Conservation (phyloP, 2,888 invertebrate species). For the Cyclophora albipunctata region DNA sequence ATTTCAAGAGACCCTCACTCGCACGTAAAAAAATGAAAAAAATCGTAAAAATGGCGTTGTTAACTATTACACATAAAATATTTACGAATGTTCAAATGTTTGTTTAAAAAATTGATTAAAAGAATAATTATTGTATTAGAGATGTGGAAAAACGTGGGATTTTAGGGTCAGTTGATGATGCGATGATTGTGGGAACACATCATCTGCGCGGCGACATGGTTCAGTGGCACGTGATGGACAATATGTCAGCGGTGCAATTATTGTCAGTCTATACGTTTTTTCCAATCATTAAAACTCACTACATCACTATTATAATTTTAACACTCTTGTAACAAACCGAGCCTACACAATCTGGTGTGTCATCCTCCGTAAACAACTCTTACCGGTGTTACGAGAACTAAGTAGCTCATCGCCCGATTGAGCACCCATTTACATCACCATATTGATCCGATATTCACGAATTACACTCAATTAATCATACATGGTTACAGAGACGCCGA, state of each 20-base stretch:
- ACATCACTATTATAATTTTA: no score
- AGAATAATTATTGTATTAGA: no score
- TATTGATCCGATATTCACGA: conserved; percentile 54
- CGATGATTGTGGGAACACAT: conserved; percentile 60
- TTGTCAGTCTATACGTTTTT: no score
- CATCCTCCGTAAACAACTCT: conserved; percentile 15
- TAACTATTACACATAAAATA: no score
- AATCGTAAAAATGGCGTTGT: no score
- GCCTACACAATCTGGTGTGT: conserved; percentile 14
- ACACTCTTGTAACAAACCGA: neutral
- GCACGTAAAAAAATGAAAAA: no score
- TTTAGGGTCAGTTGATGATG: conserved; percentile 26
- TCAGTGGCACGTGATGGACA: conserved; percentile 41
- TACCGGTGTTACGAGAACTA: conserved; percentile 32
- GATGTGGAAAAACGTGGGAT: conserved; percentile 42
- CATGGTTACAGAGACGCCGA: conserved; percentile 49
- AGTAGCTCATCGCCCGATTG: conserved; percentile 42
- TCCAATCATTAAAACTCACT: no score
- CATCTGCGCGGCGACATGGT: conserved; percentile 56
- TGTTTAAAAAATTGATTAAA: no score
- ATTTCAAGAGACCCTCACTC: no score
- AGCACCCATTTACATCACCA: conserved; percentile 25
- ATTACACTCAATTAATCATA: conserved; percentile 64
- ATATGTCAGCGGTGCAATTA: no score
- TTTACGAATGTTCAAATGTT: no score